These are phyloP conservation scores for Cavia porcellus DNA, from an alignment of 2,113 vertebrate genomes.

Conservation along the genomic window DNA sequence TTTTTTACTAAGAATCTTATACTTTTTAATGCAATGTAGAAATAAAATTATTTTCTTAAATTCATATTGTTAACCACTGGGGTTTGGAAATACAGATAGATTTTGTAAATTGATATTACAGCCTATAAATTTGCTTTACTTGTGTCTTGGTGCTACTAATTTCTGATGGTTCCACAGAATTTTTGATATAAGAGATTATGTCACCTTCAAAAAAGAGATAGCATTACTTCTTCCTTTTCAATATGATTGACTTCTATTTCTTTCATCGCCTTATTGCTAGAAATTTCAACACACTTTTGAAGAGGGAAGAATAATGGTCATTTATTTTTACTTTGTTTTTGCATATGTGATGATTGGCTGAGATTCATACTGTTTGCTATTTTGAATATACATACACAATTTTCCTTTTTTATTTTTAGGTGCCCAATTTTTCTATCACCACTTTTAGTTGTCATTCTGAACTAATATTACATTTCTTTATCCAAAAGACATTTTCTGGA, in stretches of 20 bases:
- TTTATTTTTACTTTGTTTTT: slow-evolving; percentile 31
- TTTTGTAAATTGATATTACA: neutral
- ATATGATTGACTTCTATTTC: neutral
- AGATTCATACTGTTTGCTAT: neutral
- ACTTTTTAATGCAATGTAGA: neutral
- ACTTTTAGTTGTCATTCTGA: neutral
- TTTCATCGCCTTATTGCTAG: neutral
- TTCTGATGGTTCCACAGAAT: neutral
- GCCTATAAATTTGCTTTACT: neutral
- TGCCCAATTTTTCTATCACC: neutral
- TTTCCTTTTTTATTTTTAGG: neutral
- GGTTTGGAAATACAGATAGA: neutral
- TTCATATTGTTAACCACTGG: slow-evolving; percentile 7
- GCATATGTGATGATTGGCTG: neutral
- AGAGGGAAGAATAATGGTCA: neutral
- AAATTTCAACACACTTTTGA: neutral
- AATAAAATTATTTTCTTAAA: slow-evolving; percentile 1
- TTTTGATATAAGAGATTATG: neutral
- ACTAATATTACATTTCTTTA: neutral
- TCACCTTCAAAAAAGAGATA: neutral
- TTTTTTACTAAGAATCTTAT: neutral
- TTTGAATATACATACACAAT: neutral
- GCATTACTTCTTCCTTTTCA: slow-evolving; percentile 19
- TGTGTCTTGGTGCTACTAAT: neutral
- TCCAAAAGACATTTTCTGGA: slow-evolving; percentile 32